Conservation (phyloP, 2,113 vertebrate species). For the Platichthys flesus region DNA sequence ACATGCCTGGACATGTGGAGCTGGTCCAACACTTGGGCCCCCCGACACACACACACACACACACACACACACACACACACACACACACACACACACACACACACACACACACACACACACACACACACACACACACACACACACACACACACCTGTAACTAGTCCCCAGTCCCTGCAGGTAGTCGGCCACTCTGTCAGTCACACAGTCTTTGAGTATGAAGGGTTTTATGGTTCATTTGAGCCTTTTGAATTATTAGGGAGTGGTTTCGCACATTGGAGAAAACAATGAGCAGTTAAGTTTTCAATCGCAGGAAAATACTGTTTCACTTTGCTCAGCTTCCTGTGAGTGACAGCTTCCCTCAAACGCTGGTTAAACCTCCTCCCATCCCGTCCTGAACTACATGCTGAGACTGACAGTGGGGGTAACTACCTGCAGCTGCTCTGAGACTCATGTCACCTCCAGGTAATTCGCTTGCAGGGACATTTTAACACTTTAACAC, state of each 20-base stretch:
- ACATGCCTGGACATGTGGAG: conserved; percentile 53
- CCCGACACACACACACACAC: conserved; percentile 9
- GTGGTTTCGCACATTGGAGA: conserved; percentile 33
- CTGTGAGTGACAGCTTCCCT: conserved; percentile 43
- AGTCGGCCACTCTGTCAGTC: background rate
- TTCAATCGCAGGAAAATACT: conserved; percentile 49
- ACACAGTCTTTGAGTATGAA: background rate
- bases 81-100: background rate
- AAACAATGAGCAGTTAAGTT: conserved; percentile 34
- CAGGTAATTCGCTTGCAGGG: background rate
- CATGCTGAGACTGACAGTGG: background rate
- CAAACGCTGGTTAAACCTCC: conserved; percentile 3
- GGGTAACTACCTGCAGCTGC: background rate
- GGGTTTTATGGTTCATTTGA: conserved; percentile 20
- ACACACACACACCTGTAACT: background rate
- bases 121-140: no score
- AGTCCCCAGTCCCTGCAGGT: background rate
- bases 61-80: no score
- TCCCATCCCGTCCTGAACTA: conserved; percentile 17
- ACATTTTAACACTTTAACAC: background rate
- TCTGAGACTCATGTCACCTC: background rate
- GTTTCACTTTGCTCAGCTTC: conserved; percentile 42
- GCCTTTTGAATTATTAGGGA: conserved; percentile 26
- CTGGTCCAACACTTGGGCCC: conserved; percentile 2
- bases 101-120: background rate